Base-by-base conservation (phyloP, 2,797 vertebrate genomes). In the Ataeniobius toweri region DNA sequence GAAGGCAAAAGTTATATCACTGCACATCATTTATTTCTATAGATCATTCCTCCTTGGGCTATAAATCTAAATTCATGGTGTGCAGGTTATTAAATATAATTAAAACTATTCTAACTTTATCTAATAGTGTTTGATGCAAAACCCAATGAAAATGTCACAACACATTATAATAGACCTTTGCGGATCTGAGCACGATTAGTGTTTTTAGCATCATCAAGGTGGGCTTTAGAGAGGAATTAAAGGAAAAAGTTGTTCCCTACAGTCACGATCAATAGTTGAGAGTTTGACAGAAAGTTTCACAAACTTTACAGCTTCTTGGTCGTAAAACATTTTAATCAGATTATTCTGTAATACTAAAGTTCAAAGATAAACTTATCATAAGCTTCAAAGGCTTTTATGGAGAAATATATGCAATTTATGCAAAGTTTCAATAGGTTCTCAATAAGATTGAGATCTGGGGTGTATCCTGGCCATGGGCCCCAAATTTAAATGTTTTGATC, bases 1-100 rank as follows among this genome's bases (percentile, higher is more conserved):
- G 59, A 50, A 46, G 71, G 58, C 55, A 69, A 18, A 50, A 75
- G 55, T 56, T 36, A 53, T 74, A 68, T 78, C 77, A 70, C 20
- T 36, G 6, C 18, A 67, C 41, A 68, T 46, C n/a, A 46, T 20
- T 53, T 53, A 53, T 53, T 77, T 16, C 22, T 61, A n/a, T 28
- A 75, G 46, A 53, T 22, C 0, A 0, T 7, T 36, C 75, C 56
- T 73, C 22, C 44, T 50, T 39, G 8, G 74, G 70, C 31, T 59
- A 20, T 69, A 50, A 39, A 2, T 14, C 24, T 26, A 10, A 69
- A 16, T 46, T 69, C 5, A 28, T 46, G 36, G 61, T 59, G 63
- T 39, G 31, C 31, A 36, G 1, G 55, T 41, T 26, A n/a, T 70
- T 53, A n/a, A 53, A 53, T 41, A 36, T 80, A 6, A 46, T 58